A percentile compares a stretch with the other conserved stretches of the same genome.
Conservation (phyloP, 2,888 invertebrate genomes). For the Anagyrus pseudococci region DNA sequence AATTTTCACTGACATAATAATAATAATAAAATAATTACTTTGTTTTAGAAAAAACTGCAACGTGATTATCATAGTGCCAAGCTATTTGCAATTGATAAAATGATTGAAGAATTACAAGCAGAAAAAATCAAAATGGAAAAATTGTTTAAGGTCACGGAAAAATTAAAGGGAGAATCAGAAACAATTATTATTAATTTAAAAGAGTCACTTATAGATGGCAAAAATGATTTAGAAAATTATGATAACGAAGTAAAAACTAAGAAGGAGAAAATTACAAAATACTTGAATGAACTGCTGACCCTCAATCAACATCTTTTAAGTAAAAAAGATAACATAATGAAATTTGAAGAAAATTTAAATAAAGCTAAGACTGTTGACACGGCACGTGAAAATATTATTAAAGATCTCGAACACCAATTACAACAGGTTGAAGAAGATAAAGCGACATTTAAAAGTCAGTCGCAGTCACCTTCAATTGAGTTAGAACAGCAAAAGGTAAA, state of each 20-base stretch:
- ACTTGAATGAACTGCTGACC: neutral
- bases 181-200: neutral
- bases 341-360: conserved; percentile 75
- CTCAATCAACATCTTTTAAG: neutral
- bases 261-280: neutral
- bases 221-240: neutral
- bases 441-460: conserved; percentile 75
- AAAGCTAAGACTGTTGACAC: conserved; percentile 86
- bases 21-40: neutral
- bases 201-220: neutral
- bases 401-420: conserved; percentile 80
- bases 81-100: conserved; percentile 12
- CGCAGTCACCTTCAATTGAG: conserved; percentile 82
- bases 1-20: neutral
- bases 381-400: conserved; percentile 81
- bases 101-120: conserved; percentile 59
- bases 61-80: conserved; percentile 17
- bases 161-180: neutral
- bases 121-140: neutral
- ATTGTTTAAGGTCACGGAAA: conserved; percentile 3
- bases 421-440: conserved; percentile 73
- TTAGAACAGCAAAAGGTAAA: conserved; percentile 85
- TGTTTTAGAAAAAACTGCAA: conserved; percentile 21
- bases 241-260: neutral
- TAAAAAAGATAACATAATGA: conserved; percentile 6